phyloP scores from a whole-genome alignment of 2,888 invertebrate genomes.

The Myopa tessellatipennis region DNA sequence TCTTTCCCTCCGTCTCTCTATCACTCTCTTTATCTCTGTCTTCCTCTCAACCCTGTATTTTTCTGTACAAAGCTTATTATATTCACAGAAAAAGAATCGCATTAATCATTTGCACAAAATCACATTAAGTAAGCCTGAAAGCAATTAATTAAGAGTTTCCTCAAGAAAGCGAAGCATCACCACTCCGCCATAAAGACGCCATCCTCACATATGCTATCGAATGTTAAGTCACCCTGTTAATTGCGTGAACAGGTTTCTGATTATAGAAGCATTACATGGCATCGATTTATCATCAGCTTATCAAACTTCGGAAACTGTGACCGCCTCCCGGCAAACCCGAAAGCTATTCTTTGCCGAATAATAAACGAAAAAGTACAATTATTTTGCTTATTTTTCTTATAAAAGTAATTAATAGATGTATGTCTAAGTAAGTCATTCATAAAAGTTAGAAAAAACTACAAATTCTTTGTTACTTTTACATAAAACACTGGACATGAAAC shows the following conservation, averaged over 20 bases:
- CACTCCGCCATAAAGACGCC: no score
- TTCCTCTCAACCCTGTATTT: no score
- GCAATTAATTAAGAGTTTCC: slow-evolving; percentile 33
- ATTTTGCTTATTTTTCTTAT: neutral
- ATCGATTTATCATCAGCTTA: slow-evolving; percentile 39
- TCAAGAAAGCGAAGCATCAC: slow-evolving; percentile 40
- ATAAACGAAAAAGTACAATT: neutral
- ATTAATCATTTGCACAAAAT: slow-evolving; percentile 30
- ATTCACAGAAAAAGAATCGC: neutral
- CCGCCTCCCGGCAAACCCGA: neutral
- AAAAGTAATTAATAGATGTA: neutral
- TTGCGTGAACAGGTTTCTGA: neutral
- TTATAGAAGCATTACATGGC: slow-evolving; percentile 8
- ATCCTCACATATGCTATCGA: neutral
- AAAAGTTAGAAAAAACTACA: no score
- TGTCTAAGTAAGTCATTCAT: neutral
- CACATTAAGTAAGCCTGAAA: slow-evolving; percentile 23
- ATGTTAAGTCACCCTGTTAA: neutral
- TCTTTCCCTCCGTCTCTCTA: no score
- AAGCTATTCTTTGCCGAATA: neutral
- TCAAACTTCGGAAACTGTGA: neutral
- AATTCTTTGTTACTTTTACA: no score
- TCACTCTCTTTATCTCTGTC: no score
- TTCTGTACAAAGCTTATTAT: no score
- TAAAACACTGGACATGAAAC: no score